Conservation (phyloP, 2,797 vertebrate species). For the Anguilla obscura region DNA sequence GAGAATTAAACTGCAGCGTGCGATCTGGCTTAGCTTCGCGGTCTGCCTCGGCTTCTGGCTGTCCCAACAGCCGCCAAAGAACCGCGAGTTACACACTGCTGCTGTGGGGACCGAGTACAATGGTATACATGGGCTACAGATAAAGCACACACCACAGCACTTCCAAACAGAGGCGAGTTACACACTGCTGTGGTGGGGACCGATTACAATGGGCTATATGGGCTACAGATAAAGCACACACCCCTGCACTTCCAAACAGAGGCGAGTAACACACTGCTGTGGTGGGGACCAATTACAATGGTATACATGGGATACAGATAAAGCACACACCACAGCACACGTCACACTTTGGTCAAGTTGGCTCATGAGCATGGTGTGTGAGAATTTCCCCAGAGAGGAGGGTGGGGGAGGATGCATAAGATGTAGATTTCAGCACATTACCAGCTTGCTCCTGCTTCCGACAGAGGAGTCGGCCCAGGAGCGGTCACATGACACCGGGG, state of each 20-base stretch:
- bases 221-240: constrained; percentile 2
- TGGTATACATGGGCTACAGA: background rate
- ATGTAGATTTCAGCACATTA: constrained; percentile 54
- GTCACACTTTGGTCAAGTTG: background rate
- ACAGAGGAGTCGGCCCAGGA: constrained; percentile 73
- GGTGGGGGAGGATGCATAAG: background rate
- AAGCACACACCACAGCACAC: background rate
- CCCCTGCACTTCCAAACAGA: background rate
- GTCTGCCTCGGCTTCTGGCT: background rate
- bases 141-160: background rate
- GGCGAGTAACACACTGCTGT: background rate
- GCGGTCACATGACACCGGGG: constrained; percentile 74
- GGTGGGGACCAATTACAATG: background rate
- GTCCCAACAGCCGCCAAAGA: background rate
- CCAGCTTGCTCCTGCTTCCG: constrained; percentile 80
- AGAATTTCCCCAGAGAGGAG: background rate
- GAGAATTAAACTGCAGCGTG: constrained; percentile 20
- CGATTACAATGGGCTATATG: background rate
- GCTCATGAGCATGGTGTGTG: background rate
- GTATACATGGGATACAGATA: background rate
- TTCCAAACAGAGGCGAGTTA: background rate
- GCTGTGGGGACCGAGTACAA: background rate
- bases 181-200: background rate
- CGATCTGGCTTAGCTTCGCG: background rate
- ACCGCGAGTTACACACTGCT: background rate